Conservation (phyloP, 2,888 invertebrate genomes). For the Tethea ocularis region DNA sequence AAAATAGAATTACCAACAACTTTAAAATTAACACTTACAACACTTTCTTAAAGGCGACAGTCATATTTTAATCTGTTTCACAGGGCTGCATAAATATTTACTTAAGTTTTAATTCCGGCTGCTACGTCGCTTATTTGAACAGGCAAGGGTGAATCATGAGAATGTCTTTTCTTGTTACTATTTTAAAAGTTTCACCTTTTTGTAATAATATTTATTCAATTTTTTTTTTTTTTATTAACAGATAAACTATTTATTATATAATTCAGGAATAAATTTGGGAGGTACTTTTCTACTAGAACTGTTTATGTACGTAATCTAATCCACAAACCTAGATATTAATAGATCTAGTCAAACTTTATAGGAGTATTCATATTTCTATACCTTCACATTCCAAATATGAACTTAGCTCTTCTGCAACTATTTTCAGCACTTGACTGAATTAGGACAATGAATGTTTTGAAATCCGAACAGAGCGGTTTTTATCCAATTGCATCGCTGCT, state of each 20-base stretch:
- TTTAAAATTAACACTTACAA: conserved; percentile 17
- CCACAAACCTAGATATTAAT: too few relatives aligned
- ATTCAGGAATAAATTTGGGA: too few relatives aligned
- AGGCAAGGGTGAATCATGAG: conserved; percentile 26
- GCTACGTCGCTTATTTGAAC: conserved; percentile 30
- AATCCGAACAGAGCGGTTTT: too few relatives aligned
- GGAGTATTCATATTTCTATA: too few relatives aligned
- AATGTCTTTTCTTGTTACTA: conserved; percentile 1
- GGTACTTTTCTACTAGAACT: too few relatives aligned
- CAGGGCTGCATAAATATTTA: conserved; percentile 64
- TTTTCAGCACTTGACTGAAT: too few relatives aligned
- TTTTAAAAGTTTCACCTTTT: background rate
- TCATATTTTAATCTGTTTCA: conserved; percentile 58
- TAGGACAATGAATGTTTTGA: too few relatives aligned
- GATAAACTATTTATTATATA: background rate
- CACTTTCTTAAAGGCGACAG: conserved; percentile 18
- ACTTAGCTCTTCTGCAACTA: too few relatives aligned
- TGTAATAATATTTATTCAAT: background rate
- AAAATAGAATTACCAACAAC: background rate
- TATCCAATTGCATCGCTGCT: too few relatives aligned
- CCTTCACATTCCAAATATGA: too few relatives aligned
- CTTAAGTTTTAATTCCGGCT: conserved; percentile 56
- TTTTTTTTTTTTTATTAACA: background rate
- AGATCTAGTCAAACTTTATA: too few relatives aligned
- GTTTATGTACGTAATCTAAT: too few relatives aligned